Evolutionary conservation across 2,113 vertebrate genomes (phyloP).

Genomic region (Thunnus maccoyii): DNA sequence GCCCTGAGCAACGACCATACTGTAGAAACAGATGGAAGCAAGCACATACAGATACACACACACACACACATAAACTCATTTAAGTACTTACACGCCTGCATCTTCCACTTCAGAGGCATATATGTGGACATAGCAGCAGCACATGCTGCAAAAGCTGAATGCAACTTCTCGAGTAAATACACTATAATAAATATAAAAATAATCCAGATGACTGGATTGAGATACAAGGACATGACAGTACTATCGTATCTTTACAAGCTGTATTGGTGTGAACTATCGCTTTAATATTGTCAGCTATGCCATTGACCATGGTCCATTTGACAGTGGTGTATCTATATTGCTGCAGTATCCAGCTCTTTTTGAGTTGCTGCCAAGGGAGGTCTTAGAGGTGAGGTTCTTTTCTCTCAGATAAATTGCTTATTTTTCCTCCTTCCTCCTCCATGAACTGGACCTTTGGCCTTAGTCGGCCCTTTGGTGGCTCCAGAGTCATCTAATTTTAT

Average conservation of each 20-base stretch:
- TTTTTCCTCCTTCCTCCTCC: conserved; percentile 70
- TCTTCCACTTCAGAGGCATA: background rate
- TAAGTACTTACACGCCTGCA: background rate
- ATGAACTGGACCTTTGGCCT: conserved; percentile 77
- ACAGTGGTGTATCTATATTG: conserved; percentile 63
- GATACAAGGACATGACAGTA: conserved; percentile 1
- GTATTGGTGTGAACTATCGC: conserved; percentile 58
- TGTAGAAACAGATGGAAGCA: conserved; percentile 69
- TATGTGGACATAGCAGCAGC: background rate
- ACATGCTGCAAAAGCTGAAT: too few species aligned
- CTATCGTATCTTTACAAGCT: conserved; percentile 27
- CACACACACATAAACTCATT: conserved; percentile 26
- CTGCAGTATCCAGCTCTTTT: conserved; percentile 57
- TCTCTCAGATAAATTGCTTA: conserved; percentile 78
- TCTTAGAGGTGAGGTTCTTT: conserved; percentile 72
- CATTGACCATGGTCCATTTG: conserved; percentile 53
- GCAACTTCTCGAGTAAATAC: too few species aligned
- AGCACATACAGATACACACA: conserved; percentile 31
- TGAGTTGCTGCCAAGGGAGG: conserved; percentile 73
- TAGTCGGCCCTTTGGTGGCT: conserved; percentile 53
- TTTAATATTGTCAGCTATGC: conserved; percentile 70
- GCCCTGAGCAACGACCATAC: conserved; percentile 64
- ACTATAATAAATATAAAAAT: too few species aligned
- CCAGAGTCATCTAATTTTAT: conserved; percentile 81
- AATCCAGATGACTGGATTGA: conserved; percentile 9